These are phyloP conservation scores for Pseudolaguvia tuberculata DNA, from an alignment of 2,113 vertebrate species.

Conservation along the genomic window DNA sequence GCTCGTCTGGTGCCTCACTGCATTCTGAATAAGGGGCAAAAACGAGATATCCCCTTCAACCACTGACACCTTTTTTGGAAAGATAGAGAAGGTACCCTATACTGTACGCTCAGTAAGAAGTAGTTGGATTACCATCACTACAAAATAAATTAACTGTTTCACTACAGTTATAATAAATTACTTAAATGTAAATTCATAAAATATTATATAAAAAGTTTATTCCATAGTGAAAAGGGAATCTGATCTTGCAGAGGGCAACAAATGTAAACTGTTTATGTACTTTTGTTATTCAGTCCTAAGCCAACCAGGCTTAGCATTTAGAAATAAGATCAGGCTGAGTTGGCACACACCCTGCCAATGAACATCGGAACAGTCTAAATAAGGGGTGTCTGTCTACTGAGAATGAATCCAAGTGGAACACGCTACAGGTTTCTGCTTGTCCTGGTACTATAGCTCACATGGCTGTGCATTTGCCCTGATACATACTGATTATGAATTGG, in stretches of 20 bases:
- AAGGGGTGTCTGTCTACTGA: constrained; percentile 27
- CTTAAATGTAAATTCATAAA: not conserved
- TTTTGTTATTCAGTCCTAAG: not conserved
- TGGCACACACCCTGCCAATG: constrained; percentile 31
- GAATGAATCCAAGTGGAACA: constrained; percentile 31
- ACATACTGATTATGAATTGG: not conserved
- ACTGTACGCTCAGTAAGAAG: constrained; percentile 24
- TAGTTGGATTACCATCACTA: constrained; percentile 1
- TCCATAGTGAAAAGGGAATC: no score
- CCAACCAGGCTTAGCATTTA: not conserved
- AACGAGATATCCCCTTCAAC: constrained; percentile 52
- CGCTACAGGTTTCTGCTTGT: constrained; percentile 49
- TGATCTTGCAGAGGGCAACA: not conserved
- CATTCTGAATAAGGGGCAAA: constrained; percentile 57
- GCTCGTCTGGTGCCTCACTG: constrained; percentile 47
- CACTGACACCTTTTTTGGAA: constrained; percentile 67
- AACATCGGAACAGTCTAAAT: constrained; percentile 40
- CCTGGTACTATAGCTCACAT: constrained; percentile 29
- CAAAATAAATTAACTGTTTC: not conserved
- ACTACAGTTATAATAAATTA: constrained; percentile 2
- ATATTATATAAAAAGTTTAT: no score
- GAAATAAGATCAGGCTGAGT: constrained; percentile 36
- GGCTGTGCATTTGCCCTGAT: not conserved
- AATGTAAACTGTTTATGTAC: constrained; percentile 3
- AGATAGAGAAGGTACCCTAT: constrained; percentile 29